Base-by-base conservation (phyloP, 2,797 vertebrate species). In the Acipenser ruthenus region DNA sequence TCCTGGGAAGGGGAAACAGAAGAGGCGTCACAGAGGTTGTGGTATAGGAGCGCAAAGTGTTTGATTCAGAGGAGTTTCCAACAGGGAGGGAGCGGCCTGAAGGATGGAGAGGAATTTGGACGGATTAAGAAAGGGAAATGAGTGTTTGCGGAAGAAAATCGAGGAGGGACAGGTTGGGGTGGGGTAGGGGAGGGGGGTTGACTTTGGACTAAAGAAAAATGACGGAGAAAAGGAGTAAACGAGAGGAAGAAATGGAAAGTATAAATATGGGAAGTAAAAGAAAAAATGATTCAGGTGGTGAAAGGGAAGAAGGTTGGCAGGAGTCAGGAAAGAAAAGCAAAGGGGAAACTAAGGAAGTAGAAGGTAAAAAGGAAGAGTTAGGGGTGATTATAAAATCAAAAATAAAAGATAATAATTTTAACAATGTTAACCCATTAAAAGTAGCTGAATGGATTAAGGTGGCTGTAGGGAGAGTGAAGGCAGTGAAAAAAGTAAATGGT, bases 351-450 rank as follows among this genome's bases (percentile, higher is more conserved):
- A 3, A 90, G 75, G 49, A 76, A 85, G 69, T 86, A 84, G 72
- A 87, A 80, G 60, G 86, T 86, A 4, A 89, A 84, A n/a, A 88
- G 89, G 64, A 90, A 84, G 73, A 87, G 89, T 51, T 1, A 37
- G n/a, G n/a, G n/a, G n/a, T n/a, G n/a, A n/a, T n/a, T n/a, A n/a
- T n/a, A n/a, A n/a, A n/a, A n/a, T n/a, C n/a, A n/a, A n/a, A n/a
- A n/a, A n/a, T n/a, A n/a, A n/a, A n/a, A n/a, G n/a, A n/a, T n/a
- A n/a, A n/a, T n/a, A n/a, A n/a, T n/a, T n/a, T n/a, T n/a, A n/a
- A n/a, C n/a, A n/a, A n/a, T n/a, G n/a, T n/a, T n/a, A n/a, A n/a
- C n/a, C n/a, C n/a, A n/a, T n/a, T n/a, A n/a, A n/a, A n/a, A n/a
- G n/a, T n/a, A n/a, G n/a, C n/a, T n/a, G n/a, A n/a, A n/a, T n/a